These are phyloP conservation scores for Chelon auratus DNA, from an alignment of 2,797 vertebrate genomes.

Conservation along the genomic window DNA sequence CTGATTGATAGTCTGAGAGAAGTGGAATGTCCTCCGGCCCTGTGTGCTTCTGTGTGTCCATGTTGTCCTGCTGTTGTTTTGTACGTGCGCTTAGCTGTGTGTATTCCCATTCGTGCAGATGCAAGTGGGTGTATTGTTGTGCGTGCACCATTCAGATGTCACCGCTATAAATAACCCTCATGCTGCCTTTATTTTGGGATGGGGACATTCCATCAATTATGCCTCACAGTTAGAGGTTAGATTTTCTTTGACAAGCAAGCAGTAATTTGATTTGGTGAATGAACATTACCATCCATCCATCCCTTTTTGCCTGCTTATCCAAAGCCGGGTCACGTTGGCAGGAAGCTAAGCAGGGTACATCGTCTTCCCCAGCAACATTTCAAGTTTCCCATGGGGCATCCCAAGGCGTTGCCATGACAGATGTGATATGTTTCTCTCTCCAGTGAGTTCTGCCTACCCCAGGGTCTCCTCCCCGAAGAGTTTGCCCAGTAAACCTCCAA, in stretches of 20 bases:
- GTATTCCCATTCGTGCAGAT: slow-evolving; percentile 21
- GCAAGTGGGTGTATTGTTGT: slow-evolving; percentile 15
- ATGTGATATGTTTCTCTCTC: no score
- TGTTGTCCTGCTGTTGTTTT: slow-evolving; percentile 26
- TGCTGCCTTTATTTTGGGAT: slow-evolving; percentile 28
- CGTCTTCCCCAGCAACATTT: no score
- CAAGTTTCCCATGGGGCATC: no score
- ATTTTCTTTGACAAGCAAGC: slow-evolving; percentile 13
- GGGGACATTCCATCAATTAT: slow-evolving; percentile 35
- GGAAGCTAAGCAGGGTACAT: no score
- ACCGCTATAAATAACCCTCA: slow-evolving; percentile 49
- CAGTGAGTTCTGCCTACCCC: no score
- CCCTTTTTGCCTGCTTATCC: no score
- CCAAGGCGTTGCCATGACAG: no score
- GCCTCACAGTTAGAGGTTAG: slow-evolving; percentile 26
- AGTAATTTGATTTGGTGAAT: slow-evolving; percentile 16
- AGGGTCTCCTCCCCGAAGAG: no score
- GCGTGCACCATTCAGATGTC: slow-evolving; percentile 26
- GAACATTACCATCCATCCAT: background rate
- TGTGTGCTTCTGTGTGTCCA: slow-evolving; percentile 10
- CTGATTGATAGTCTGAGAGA: slow-evolving; percentile 63
- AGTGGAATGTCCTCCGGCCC: slow-evolving; percentile 48
- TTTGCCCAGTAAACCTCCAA: no score
- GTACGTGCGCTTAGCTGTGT: slow-evolving; percentile 5
- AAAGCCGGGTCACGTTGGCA: no score